Evolutionary conservation across 2,797 vertebrate species (phyloP), one percentile per base, ranked within the genome.

Genomic region (Kryptopterus vitreolus): DNA sequence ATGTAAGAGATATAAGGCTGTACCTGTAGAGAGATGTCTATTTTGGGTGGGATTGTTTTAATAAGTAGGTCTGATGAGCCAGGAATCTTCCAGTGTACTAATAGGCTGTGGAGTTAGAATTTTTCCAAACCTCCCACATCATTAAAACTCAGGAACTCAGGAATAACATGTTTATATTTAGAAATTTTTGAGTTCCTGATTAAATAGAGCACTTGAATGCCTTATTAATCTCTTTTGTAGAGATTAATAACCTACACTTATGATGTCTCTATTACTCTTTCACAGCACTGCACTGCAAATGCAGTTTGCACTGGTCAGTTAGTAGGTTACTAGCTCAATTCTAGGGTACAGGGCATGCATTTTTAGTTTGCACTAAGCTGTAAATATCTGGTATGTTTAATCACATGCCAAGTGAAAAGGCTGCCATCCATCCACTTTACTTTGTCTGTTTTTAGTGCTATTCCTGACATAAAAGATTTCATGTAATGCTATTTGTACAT

Each of bases 101-200:
- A 71, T 65, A 29, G 43, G 15, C 53, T 78, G 18, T 71, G 68
- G 50, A 43, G 59, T 52, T 38, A 58, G 6, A 68, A 24, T 31
- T 77, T n/a, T 66, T 62, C 18, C 11, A 22, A 26, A 61, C 78
- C 75, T 76, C 52, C 33, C 74, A 81, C 63, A 29, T 63, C 13
- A 43, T 69, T 73, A 58, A 48, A 26, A 57, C 29, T 66, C 50
- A 59, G 22, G 77, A 46, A 73, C 69, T 53, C 68, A 70, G 77
- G 33, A 26, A 79, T 53, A 88, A 72, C 86, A 84, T 79, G 84
- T 90, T 90, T 87, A 74, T 53, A 61, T 79, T 88, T 85, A 77
- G 22, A 85, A 75, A 81, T 85, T 68, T 76, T 15, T 48, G 33
- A 85, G 90, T 82, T 90, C 88, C 77, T 83, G 57, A 87, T 90